These are phyloP conservation scores for Autographa gamma DNA, from an alignment of 2,888 invertebrate species.

Conservation along the genomic window DNA sequence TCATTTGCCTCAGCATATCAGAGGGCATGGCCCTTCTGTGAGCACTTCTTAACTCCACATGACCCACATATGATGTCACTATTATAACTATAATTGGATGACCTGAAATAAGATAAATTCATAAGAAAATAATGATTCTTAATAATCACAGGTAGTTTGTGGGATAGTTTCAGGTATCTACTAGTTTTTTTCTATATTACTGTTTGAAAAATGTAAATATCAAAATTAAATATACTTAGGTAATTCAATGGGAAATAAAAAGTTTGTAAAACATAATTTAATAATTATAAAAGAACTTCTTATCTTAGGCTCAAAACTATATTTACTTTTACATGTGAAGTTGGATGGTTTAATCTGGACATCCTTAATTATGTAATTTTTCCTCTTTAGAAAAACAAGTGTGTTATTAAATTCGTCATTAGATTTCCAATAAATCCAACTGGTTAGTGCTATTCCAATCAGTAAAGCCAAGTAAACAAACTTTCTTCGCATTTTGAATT, in stretches of 20 bases:
- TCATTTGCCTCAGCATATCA: conserved; percentile 88
- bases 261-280: too few relatives aligned
- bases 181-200: too few relatives aligned
- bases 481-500: conserved; percentile 37
- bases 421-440: conserved; percentile 77
- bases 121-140: background rate
- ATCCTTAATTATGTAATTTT: conserved; percentile 62
- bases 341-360: conserved; percentile 63
- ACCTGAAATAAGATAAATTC: conserved; percentile 63
- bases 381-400: conserved; percentile 59
- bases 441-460: conserved; percentile 63
- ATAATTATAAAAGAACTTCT: too few relatives aligned
- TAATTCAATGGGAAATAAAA: too few relatives aligned
- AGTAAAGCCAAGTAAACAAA: conserved; percentile 49
- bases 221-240: too few relatives aligned
- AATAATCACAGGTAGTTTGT: too few relatives aligned
- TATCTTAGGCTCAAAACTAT: background rate
- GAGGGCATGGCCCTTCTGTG: conserved; percentile 91
- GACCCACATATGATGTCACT: conserved; percentile 93
- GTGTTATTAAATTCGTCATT: conserved; percentile 66
- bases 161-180: too few relatives aligned
- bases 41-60: conserved; percentile 91
- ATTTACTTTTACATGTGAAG: conserved; percentile 63
- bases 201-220: too few relatives aligned
- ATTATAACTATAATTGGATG: conserved; percentile 83